Evolutionary conservation across 2,797 vertebrate species (phyloP).

Genomic region (Pipistrellus nathusii): DNA sequence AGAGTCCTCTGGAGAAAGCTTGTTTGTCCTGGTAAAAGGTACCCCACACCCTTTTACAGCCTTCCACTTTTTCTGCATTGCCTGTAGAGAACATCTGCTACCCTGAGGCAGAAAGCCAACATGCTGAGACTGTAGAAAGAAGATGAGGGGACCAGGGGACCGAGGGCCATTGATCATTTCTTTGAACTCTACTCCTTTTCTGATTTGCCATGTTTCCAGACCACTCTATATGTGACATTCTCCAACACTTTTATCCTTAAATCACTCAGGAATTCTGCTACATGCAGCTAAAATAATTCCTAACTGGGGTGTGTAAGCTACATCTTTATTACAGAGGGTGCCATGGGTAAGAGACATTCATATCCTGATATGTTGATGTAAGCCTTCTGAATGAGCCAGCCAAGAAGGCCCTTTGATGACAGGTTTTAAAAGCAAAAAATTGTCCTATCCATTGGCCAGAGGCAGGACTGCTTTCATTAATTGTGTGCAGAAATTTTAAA

Average conservation of each 20-base stretch:
- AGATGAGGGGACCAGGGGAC: too few relatives aligned
- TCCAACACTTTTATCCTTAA: not conserved
- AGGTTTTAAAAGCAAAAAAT: not conserved
- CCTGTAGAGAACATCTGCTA: not conserved
- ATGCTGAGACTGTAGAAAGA: not conserved
- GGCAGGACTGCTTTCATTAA: not conserved
- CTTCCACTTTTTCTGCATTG: not conserved
- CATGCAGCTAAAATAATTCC: not conserved
- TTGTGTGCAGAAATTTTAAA: not conserved
- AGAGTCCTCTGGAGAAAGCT: not conserved
- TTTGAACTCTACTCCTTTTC: not conserved
- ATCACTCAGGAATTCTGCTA: conserved; percentile 18
- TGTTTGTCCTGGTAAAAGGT: not conserved
- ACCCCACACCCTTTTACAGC: not conserved
- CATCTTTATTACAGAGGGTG: not conserved
- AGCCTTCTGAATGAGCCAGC: not conserved
- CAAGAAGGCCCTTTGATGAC: not conserved
- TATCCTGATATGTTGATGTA: not conserved
- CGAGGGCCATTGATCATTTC: not conserved
- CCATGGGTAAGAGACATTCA: not conserved
- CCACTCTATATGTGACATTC: not conserved
- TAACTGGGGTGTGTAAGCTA: not conserved
- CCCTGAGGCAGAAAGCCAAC: not conserved
- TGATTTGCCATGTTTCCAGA: not conserved
- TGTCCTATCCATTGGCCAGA: not conserved